Base-by-base conservation (phyloP, 2,797 vertebrate species). In the Sylvilagus floridanus region DNA sequence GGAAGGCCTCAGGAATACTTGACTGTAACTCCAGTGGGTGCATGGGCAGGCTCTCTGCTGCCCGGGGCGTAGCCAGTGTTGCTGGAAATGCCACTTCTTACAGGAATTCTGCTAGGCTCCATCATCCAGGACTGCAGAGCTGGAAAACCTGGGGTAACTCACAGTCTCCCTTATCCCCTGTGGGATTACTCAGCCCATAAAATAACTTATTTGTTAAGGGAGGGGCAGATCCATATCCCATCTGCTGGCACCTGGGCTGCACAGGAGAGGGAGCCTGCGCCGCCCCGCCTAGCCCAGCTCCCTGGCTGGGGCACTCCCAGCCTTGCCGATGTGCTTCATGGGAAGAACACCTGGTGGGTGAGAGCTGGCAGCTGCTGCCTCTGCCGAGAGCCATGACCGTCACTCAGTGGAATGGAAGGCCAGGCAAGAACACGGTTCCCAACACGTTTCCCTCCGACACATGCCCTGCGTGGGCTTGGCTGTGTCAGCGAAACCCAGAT, bases 171-270 rank as follows among this genome's bases (percentile, higher is more conserved):
- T 93, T 87, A 54, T 57, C 71, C 84, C 8, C 0, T 72, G 79
- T 76, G 65, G 92, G 92, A 95, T 95, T 96, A 96, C 77, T 96
- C 96, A 96, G 84, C 82, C 94, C 82, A 30, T 95, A 95, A 97
- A 96, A 96, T 83, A 86, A 79, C 95, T 89, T 96, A 87, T 97
- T 96, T 94, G 84, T 42, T 52, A 86, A 96, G 92, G 97, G 92
- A 95, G 89, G 84, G 81, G 93, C 94, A 88, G 94, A 84, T 91
- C 92, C 71, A 68, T 88, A 94, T 87, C 89, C 95, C 92, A 35
- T 97, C 92, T 96, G 91, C 94, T 95, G 92, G 96, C 95, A 96
- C 95, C 96, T 96, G 95, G 89, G 91, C 7, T 4, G 47, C 77
- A 90, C 73, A 77, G 84, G 6, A 75, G 88, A 65, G 62, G 57